Base-by-base conservation (phyloP, 2,888 invertebrate genomes). In the Eustalomyia histrio region DNA sequence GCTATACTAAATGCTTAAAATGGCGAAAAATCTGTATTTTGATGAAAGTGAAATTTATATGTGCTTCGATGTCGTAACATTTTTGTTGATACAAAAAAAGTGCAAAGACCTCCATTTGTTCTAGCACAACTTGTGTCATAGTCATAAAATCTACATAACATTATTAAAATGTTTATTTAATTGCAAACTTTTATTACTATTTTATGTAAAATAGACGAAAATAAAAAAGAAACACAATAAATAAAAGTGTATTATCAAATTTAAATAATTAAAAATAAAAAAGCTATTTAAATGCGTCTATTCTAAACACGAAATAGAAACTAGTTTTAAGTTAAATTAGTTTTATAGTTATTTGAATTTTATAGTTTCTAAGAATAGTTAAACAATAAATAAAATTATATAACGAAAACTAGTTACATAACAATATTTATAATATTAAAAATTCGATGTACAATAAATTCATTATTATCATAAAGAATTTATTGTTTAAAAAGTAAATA, bases 251-350 rank as follows among this genome's bases (percentile, higher is more conserved):
- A 29, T 4, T 6, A 6, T 7, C 7, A n/a, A 47, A 47, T n/a
- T n/a, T 47, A 39, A 39, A 39, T 47, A 47, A 7, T 47, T 47
- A 47, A n/a, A 39, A n/a, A 14, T 47, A 47, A 47, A 47, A 47
- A 53, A 18, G 2, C 18, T 24, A 24, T 0, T 8, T 50, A 29
- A 29, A 6, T 6, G 7, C 1, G 29, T 29, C 7, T 29, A 29
- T 29, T 4, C 29, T 29, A 7, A 29, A 29, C 3, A 55, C 57
- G 50, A 33, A 64, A 55, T 17, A 39, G 43, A 74, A 82, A 72
- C 61, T n/a, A 10, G 33, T 18, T 33, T 35, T 16, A 43, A 47
- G 60, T 24, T 14, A 2, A 14, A 71, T 60, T 55, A 39, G 39
- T 57, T 47, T 71, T 43, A 60, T 12, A 24, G 33, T 57, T 33